These are phyloP conservation scores for Oenanthe melanoleuca DNA, from an alignment of 2,113 vertebrate genomes.

Conservation along the genomic window DNA sequence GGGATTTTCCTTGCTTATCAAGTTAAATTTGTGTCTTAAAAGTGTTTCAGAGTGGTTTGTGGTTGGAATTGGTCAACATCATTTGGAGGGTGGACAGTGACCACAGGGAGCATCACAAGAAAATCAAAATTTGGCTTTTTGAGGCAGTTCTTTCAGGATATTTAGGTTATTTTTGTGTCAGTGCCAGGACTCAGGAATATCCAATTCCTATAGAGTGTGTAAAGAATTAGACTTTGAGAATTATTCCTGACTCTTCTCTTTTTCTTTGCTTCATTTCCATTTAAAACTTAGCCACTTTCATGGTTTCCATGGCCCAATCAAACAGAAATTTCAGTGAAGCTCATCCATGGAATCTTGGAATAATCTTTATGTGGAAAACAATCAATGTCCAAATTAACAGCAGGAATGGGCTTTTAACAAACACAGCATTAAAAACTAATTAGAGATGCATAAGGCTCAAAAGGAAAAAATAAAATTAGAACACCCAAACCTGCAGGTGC, in stretches of 20 bases:
- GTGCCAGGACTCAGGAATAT: background rate
- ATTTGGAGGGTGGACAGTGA: background rate
- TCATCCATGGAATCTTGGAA: background rate
- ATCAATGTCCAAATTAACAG: background rate
- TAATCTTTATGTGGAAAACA: background rate
- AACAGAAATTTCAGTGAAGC: background rate
- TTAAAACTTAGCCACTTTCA: background rate
- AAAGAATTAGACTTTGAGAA: background rate
- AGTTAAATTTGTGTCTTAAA: background rate
- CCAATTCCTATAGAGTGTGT: background rate
- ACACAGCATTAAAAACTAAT: background rate
- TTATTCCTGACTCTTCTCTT: background rate
- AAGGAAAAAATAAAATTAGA: background rate
- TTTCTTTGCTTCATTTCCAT: background rate
- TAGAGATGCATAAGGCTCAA: background rate
- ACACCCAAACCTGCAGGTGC: background rate
- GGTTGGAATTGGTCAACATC: background rate
- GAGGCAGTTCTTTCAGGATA: background rate
- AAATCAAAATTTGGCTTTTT: background rate
- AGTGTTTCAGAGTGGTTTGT: background rate
- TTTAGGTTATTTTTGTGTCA: background rate
- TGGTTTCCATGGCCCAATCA: rapidly evolving
- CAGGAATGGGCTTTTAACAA: background rate
- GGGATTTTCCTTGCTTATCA: background rate
- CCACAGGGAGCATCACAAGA: background rate